Conservation (phyloP, 23 tunicate genomes). For the Trididemnum miniatum region DNA sequence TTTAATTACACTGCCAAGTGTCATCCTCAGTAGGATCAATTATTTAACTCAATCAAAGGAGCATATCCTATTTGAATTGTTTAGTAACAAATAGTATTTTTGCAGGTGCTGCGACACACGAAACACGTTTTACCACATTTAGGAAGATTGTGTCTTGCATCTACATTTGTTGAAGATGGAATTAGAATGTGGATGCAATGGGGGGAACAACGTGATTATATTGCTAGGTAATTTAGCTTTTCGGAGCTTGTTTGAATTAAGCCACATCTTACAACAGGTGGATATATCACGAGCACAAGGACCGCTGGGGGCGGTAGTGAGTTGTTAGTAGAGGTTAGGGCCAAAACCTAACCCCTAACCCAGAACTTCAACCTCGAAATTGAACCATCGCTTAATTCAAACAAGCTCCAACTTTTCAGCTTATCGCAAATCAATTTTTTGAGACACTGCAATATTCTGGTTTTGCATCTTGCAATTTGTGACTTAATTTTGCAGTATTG, state of each 20-base stretch:
- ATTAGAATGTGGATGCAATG: conserved; percentile 98
- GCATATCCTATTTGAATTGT: too few relatives aligned
- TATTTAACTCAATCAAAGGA: too few relatives aligned
- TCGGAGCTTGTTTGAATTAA: too few relatives aligned
- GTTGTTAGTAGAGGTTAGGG: not conserved
- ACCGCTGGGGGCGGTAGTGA: not conserved
- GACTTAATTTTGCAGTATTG: too few relatives aligned
- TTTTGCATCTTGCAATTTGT: too few relatives aligned
- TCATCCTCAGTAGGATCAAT: too few relatives aligned
- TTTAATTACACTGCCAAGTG: too few relatives aligned
- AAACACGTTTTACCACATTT: conserved; percentile 93
- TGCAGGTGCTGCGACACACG: conserved; percentile 84
- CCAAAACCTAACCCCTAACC: not conserved
- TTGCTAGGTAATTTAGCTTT: conserved; percentile 48
- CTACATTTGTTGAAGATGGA: conserved; percentile 99
- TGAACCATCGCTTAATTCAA: too few relatives aligned
- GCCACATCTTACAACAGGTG: too few relatives aligned
- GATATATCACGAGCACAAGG: too few relatives aligned
- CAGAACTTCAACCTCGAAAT: not conserved
- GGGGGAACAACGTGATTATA: conserved; percentile 99
- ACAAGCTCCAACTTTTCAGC: not conserved
- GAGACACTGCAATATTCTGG: too few relatives aligned
- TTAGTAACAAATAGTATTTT: not conserved
- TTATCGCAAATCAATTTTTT: not conserved
- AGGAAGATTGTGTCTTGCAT: conserved; percentile 89